Conservation (phyloP, 2,113 vertebrate genomes). For the Enhydra lutris region DNA sequence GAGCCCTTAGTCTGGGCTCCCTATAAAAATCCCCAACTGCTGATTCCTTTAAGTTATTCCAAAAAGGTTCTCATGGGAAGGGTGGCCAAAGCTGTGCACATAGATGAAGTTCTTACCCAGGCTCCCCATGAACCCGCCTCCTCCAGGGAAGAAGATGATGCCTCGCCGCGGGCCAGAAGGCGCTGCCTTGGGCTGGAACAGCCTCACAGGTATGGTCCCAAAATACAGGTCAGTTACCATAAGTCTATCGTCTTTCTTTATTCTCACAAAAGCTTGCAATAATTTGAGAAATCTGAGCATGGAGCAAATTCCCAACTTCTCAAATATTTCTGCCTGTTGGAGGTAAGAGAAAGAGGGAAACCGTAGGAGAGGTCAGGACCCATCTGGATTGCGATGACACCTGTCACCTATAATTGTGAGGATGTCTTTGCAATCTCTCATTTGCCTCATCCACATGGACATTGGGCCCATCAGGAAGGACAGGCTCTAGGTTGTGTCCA, state of each 20-base stretch:
- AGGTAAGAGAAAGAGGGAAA: background rate
- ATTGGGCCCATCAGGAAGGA: too few species aligned
- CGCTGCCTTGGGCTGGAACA: slow-evolving; percentile 82
- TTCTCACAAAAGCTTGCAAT: slow-evolving; percentile 23
- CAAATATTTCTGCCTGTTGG: slow-evolving; percentile 82
- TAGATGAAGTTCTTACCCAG: slow-evolving; percentile 79
- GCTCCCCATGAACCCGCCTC: slow-evolving; percentile 81
- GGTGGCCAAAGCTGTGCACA: accelerated
- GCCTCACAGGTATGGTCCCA: slow-evolving; percentile 80
- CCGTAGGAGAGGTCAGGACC: background rate
- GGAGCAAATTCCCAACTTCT: slow-evolving; percentile 83
- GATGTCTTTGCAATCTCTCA: background rate
- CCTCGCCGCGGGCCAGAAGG: slow-evolving; percentile 74
- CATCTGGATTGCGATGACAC: accelerated
- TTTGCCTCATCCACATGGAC: background rate
- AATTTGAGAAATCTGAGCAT: slow-evolving; percentile 76
- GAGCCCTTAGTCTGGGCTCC: background rate
- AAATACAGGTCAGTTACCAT: slow-evolving; percentile 82
- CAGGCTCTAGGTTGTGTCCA: background rate
- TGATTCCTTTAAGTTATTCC: background rate
- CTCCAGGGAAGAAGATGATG: slow-evolving; percentile 87
- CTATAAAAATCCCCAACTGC: background rate
- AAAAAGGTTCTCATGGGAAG: background rate
- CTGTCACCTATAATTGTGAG: background rate
- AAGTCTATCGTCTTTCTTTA: slow-evolving; percentile 63